Base-by-base conservation (phyloP, 2,797 vertebrate species). In the Ataeniobius toweri region DNA sequence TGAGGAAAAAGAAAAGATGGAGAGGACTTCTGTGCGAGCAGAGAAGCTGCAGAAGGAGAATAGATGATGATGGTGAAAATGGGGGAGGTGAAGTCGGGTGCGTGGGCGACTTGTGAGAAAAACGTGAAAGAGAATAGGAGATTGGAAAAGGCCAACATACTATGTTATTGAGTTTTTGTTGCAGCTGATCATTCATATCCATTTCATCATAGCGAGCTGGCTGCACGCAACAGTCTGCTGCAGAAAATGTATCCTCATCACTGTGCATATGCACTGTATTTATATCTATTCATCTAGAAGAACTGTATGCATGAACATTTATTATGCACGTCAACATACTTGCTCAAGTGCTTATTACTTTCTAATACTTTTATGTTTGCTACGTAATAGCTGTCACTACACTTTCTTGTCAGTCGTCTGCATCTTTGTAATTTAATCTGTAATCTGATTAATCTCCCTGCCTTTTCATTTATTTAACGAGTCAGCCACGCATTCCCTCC, bases 151-250 rank as follows among this genome's bases (percentile, higher is more conserved):
- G 85, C 80, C 71, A 71, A 80, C 74, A 59, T 61, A 69, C 85
- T 80, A 83, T 53, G 75, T 90, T 89, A 89, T 88, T 90, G 73
- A 88, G 87, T 82, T 92, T 94, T 85, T 81, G 88, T 79, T 83
- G 86, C 86, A 87, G 83, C 92, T 91, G 93, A 80, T 94, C 92
- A 90, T 86, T 81, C 86, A 88, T 88, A 93, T 90, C 92, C 92
- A 83, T 94, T 95, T 93, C 87, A 93, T 95, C 87, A 93, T 94
- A 89, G 87, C 20, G 86, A 74, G 84, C 80, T 80, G 76, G 85
- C 79, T 76, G 73, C 73, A 55, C 78, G 69, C 81, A 88, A 83
- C 85, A 79, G 83, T 85, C 81, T 88, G 80, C 87, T 82, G 87
- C 89, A 85, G 85, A 77, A 76, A 80, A 84, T 84, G 13, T 83